Conservation (phyloP, 2,797 vertebrate species). For the Platyrinchus mystaceus region DNA sequence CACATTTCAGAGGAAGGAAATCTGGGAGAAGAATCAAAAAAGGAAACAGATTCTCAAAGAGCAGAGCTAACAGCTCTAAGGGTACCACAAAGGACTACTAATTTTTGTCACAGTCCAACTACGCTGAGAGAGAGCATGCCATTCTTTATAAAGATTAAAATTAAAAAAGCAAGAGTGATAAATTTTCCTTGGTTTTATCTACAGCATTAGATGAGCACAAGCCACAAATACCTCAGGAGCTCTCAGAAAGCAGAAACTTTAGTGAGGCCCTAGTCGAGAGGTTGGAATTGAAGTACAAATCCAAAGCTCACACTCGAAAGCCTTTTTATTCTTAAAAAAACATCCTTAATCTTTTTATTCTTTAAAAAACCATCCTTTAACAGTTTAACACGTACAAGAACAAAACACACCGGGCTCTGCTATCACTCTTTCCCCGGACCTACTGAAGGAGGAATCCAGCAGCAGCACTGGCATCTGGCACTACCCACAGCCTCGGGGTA, state of each 20-base stretch:
- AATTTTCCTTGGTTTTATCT: not conserved
- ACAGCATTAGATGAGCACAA: fast-evolving
- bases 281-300: fast-evolving
- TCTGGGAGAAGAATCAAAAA: constrained; percentile 55
- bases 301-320: not conserved
- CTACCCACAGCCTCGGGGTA: fast-evolving
- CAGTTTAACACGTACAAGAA: not conserved
- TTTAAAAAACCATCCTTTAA: not conserved
- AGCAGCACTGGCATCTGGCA: fast-evolving
- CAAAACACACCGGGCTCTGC: fast-evolving
- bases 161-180: fast-evolving
- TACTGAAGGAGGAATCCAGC: fast-evolving
- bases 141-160: not conserved
- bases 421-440: fast-evolving
- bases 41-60: not conserved
- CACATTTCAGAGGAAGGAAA: constrained; percentile 90
- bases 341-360: fast-evolving
- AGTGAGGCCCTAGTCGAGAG: fast-evolving
- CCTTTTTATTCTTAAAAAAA: fast-evolving
- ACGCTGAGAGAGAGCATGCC: fast-evolving
- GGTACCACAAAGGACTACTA: not conserved
- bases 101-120: not conserved
- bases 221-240: not conserved
- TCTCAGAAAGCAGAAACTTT: fast-evolving
- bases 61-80: not conserved